A percentile compares a stretch with the other conserved stretches of the same genome.
These are phyloP conservation scores for Bufo bufo DNA, from an alignment of 2,113 vertebrate species.

Conservation along the genomic window DNA sequence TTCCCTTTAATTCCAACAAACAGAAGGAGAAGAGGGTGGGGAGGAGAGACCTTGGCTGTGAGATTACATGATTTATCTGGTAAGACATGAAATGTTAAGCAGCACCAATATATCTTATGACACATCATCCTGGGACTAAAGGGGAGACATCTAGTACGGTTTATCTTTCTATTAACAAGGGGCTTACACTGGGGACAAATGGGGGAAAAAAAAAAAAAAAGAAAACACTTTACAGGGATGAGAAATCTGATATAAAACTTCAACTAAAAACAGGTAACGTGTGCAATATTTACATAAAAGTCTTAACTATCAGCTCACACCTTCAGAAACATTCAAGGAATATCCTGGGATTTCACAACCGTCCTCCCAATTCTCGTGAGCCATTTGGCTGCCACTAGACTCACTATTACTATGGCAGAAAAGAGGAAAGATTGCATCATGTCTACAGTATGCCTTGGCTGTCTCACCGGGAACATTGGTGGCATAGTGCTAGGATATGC, in stretches of 20 bases:
- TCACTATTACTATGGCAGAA: background rate
- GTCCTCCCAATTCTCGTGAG: background rate
- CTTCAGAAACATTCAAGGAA: background rate
- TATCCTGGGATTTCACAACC: background rate
- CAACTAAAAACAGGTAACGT: constrained; percentile 48
- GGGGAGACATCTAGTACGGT: background rate
- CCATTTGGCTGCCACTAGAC: background rate
- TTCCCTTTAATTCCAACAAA: background rate
- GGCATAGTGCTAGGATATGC: no score
- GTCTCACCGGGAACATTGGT: no score
- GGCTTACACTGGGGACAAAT: background rate
- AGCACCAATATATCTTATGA: constrained; percentile 31
- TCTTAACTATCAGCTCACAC: background rate
- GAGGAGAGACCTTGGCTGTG: constrained; percentile 55
- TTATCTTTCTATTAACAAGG: background rate
- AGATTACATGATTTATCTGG: background rate
- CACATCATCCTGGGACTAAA: constrained; percentile 25
- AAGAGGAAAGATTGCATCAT: background rate
- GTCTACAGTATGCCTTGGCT: background rate
- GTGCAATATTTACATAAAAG: constrained; percentile 51
- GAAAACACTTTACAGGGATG: background rate
- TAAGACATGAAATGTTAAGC: constrained; percentile 32
- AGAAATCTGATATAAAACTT: constrained; percentile 30
- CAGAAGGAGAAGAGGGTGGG: background rate
- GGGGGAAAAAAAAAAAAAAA: no score